Evolutionary conservation across 1,140 invertebrate genomes (phyloP).

Genomic region (Hydropsyche tenuis): DNA sequence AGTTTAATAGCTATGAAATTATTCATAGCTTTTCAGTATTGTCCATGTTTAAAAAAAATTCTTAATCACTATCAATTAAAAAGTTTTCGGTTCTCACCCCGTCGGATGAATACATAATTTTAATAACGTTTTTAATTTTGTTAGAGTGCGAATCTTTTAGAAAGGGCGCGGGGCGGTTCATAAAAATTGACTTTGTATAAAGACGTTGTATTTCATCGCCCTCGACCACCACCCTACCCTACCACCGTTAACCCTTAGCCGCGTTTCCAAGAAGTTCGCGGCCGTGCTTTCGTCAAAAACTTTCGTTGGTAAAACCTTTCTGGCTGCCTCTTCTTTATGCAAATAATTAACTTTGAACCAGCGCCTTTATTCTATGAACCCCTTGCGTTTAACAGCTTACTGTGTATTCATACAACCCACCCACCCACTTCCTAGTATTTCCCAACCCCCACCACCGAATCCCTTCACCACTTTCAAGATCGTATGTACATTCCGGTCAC

Average conservation of each 20-base stretch:
- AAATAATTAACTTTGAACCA: slow-evolving; percentile 48
- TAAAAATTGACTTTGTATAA: slow-evolving; percentile 25
- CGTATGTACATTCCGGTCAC: slow-evolving; percentile 35
- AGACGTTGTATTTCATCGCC: slow-evolving; percentile 6
- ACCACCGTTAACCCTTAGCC: not conserved
- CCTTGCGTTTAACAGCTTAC: slow-evolving; percentile 39
- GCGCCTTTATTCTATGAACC: slow-evolving; percentile 43
- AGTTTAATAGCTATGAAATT: too few species aligned
- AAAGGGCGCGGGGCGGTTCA: not conserved
- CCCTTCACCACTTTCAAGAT: not conserved
- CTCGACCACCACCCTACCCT: too few species aligned
- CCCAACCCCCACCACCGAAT: too few species aligned
- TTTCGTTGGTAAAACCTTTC: slow-evolving; percentile 44
- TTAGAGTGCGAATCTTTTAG: slow-evolving; percentile 16
- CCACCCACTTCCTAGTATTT: not conserved
- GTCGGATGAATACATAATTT: slow-evolving; percentile 3
- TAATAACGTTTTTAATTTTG: slow-evolving; percentile 26
- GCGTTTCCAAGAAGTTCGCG: slow-evolving; percentile 30
- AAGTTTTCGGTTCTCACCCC: slow-evolving; percentile 1
- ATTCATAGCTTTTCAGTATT: too few species aligned
- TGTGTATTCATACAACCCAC: slow-evolving; percentile 23
- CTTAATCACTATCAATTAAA: slow-evolving; percentile 22
- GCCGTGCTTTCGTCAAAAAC: slow-evolving; percentile 47
- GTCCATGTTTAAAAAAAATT: too few species aligned
- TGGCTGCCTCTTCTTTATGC: slow-evolving; percentile 46